A percentile compares a stretch with the other conserved stretches of the same genome.
Evolutionary conservation across 2,888 invertebrate genomes (phyloP).

Genomic region (Amorpha juglandis): DNA sequence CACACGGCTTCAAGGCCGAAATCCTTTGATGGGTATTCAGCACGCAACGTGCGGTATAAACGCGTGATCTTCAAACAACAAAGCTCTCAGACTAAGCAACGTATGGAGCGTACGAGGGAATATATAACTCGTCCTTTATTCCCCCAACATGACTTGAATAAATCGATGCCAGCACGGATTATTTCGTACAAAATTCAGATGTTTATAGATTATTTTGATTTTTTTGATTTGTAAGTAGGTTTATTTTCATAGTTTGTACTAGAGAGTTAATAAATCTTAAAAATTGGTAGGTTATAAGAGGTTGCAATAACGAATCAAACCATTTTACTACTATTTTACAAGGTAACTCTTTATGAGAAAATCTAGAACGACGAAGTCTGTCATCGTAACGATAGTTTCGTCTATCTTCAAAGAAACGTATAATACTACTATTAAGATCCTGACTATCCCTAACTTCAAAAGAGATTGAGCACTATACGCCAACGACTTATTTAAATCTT

Average conservation of each 20-base stretch:
- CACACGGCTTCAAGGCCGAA: neutral
- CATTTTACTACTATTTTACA: too few relatives aligned
- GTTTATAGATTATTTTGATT: slow-evolving; percentile 4
- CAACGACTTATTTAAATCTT: neutral
- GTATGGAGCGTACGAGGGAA: neutral
- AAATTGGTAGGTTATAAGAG: too few relatives aligned
- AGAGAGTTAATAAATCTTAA: too few relatives aligned
- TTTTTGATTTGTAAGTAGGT: neutral
- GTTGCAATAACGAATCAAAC: too few relatives aligned
- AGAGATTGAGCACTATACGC: neutral
- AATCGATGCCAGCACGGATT: neutral
- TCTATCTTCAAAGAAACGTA: neutral
- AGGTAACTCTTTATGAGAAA: neutral
- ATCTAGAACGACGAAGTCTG: neutral
- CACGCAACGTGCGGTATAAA: slow-evolving; percentile 9
- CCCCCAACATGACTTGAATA: slow-evolving; percentile 16
- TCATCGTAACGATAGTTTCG: neutral
- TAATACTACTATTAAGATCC: neutral
- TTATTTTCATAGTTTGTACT: too few relatives aligned
- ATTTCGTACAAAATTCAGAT: neutral
- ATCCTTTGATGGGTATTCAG: slow-evolving; percentile 23
- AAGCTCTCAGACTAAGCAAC: slow-evolving; percentile 19
- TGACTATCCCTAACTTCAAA: neutral
- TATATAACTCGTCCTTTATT: slow-evolving; percentile 4
- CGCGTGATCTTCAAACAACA: slow-evolving; percentile 14